Percentiles rank a stretch among this genome's conserved stretches.
phyloP scores from a whole-genome alignment of 2,888 invertebrate species.

The Cerastis leucographa region DNA sequence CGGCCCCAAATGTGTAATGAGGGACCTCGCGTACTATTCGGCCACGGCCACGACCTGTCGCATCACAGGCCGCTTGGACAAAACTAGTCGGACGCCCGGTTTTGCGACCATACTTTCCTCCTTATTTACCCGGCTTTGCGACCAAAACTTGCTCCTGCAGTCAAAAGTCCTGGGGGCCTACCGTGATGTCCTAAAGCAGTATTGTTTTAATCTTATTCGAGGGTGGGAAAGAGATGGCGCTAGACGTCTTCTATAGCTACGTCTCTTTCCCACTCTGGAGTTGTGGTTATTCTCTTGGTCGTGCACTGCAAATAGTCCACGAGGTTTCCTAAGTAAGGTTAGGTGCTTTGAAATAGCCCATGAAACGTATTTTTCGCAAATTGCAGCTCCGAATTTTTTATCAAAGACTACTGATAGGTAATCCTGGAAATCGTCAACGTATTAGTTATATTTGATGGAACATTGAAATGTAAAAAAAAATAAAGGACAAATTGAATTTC shows the following conservation, averaged over 20 bases:
- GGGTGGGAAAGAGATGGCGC: too few species aligned
- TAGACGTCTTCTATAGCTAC: too few species aligned
- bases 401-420: background rate
- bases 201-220: too few species aligned
- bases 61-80: background rate
- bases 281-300: too few species aligned
- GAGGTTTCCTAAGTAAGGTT: background rate
- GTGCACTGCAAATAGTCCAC: background rate
- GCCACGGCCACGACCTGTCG: background rate
- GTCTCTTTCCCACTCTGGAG: too few species aligned
- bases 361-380: background rate
- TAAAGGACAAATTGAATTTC: background rate
- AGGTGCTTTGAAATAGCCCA: background rate
- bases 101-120: background rate
- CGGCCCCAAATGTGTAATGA: slow-evolving; percentile 41
- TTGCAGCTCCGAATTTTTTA: background rate
- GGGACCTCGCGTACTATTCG: background rate
- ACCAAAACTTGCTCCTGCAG: background rate
- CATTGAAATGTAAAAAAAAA: background rate
- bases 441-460: background rate
- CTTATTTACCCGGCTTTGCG: too few species aligned
- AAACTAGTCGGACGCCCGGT: background rate
- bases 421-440: background rate
- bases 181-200: too few species aligned
- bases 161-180: background rate